Conservation (phyloP, 2,113 vertebrate species). For the Thymallus thymallus region DNA sequence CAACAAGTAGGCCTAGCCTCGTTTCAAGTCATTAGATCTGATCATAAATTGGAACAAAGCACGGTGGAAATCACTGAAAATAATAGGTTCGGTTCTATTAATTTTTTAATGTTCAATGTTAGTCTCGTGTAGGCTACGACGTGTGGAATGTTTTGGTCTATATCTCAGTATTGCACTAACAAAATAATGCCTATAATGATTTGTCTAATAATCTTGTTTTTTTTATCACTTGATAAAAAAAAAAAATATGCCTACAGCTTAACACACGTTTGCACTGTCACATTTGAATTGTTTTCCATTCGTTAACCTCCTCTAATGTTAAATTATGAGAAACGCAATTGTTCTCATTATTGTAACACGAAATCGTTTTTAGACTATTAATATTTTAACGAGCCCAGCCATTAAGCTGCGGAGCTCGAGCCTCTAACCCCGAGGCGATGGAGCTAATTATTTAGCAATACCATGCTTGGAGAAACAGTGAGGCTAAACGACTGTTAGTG, state of each 20-base stretch:
- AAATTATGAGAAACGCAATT: constrained; percentile 69
- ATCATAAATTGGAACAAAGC: no score
- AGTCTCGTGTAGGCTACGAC: no score
- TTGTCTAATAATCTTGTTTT: not conserved
- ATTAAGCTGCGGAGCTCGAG: constrained; percentile 15
- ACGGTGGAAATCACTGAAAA: no score
- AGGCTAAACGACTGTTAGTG: constrained; percentile 67
- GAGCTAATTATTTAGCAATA: constrained; percentile 77
- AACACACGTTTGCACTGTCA: constrained; percentile 51
- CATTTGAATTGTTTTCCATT: constrained; percentile 62
- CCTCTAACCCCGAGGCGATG: constrained; percentile 68
- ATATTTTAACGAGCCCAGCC: constrained; percentile 72
- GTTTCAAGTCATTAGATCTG: no score
- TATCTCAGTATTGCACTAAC: no score
- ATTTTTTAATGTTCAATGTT: no score
- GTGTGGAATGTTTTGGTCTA: no score
- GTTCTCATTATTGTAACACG: constrained; percentile 70
- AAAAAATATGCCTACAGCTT: not conserved
- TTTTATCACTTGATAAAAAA: not conserved
- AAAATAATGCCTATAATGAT: not conserved
- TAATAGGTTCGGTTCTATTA: no score
- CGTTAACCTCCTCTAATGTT: constrained; percentile 63
- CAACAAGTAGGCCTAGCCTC: not conserved
- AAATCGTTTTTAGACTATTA: constrained; percentile 77
- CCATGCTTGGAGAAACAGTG: constrained; percentile 72